Evolutionary conservation across 2,888 invertebrate genomes (phyloP).

Genomic region (Diaphora mendica): DNA sequence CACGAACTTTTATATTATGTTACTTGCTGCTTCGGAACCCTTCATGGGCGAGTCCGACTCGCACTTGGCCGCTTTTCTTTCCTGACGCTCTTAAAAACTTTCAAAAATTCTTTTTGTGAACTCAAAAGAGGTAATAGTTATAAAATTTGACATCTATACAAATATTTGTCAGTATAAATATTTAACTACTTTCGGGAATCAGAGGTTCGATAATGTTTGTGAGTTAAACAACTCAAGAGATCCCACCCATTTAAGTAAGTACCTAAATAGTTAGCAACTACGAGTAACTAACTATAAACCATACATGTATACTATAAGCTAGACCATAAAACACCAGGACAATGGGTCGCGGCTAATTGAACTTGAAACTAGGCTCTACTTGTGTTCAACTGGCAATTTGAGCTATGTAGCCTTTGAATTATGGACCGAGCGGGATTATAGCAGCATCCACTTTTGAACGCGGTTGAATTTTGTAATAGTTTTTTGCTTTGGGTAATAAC

Average conservation of each 20-base stretch:
- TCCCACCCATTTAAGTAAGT: background rate
- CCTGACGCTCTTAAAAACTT: background rate
- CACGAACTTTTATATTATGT: no score
- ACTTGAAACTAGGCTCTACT: slow-evolving; percentile 51
- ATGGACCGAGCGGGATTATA: background rate
- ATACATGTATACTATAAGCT: slow-evolving; percentile 2
- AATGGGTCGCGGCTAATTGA: slow-evolving; percentile 62
- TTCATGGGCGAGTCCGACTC: no score
- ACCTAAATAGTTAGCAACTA: background rate
- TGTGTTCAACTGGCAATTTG: slow-evolving; percentile 43
- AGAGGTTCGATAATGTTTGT: background rate
- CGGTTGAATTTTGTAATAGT: background rate
- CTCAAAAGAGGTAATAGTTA: no score
- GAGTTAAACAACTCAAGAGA: background rate
- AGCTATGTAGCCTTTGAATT: slow-evolving; percentile 19
- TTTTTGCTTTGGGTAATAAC: background rate
- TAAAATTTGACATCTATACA: background rate
- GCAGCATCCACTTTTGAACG: slow-evolving; percentile 4
- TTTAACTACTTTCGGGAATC: background rate
- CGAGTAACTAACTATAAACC: background rate
- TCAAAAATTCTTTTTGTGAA: no score
- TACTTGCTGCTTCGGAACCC: no score
- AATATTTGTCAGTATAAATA: background rate
- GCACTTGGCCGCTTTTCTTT: no score
- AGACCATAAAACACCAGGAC: slow-evolving; percentile 13